Evolutionary conservation across 1,140 invertebrate genomes (phyloP).

Genomic region (Euura lappo): DNA sequence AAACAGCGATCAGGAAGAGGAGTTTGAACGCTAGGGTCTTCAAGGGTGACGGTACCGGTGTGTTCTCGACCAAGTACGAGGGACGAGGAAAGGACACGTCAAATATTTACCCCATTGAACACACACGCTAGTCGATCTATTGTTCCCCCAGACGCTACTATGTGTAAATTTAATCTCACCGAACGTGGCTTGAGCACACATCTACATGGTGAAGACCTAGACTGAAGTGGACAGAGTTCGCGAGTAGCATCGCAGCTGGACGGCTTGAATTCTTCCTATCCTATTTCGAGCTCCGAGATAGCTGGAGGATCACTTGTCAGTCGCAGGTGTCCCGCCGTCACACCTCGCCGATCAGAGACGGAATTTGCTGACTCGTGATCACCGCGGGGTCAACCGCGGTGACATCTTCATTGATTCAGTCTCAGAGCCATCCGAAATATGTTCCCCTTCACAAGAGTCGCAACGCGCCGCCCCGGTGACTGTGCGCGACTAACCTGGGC

Average conservation of each 20-base stretch:
- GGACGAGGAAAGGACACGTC: conserved; percentile 23
- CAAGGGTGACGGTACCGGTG: conserved; percentile 1
- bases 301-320: not conserved
- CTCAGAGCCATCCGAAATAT: not conserved
- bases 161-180: conserved; percentile 61
- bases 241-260: too few relatives aligned
- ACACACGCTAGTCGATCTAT: conserved; percentile 45
- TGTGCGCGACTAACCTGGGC: conserved; percentile 27
- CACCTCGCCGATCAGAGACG: conserved; percentile 11
- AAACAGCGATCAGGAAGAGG: conserved; percentile 54
- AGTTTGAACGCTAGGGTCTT: not conserved
- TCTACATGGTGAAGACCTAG: not conserved
- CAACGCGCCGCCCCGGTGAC: not conserved
- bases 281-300: too few relatives aligned
- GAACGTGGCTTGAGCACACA: conserved; percentile 28
- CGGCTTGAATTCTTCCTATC: too few relatives aligned
- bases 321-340: not conserved
- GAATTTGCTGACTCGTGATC: conserved; percentile 44
- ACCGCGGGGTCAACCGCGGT: conserved; percentile 38
- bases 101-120: conserved; percentile 55
- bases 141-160: conserved; percentile 56
- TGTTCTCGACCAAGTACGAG: not conserved
- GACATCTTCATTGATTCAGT: conserved; percentile 48
- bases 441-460: not conserved
- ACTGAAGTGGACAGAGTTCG: not conserved